Evolutionary conservation across 1,140 invertebrate species (phyloP), one percentile per base, ranked within the genome.

Genomic region (Drosophila quadrilineata): DNA sequence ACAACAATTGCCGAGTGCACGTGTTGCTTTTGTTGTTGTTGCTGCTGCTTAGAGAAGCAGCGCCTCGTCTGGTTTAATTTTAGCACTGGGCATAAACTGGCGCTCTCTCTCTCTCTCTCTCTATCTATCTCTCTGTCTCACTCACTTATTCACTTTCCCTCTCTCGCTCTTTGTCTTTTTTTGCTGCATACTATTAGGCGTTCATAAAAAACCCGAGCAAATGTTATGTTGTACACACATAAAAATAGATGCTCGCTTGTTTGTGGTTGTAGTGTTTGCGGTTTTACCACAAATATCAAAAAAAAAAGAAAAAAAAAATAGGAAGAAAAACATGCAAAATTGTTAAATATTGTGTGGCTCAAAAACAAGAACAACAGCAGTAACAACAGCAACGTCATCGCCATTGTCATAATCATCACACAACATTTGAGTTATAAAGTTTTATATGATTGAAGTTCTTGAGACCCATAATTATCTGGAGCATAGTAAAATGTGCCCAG

Each of bases 11-110:
- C 56, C 53, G 56, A 77, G 49, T 76, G 68, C 73, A 76, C 28
- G 41, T 16, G 41, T 26, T 43, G 33, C 33, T 35, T n/a, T 10
- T 22, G 40, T 24, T 45, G 41, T 28, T 45, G 24, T 16, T 22
- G 6, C 40, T 26, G 49, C 16, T 56, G 43, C 69, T 67, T 75
- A 71, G 59, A 63, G 67, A 67, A 75, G 59, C n/a, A n/a, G n/a
- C n/a, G 59, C 73, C 68, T 69, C 69, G 77, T 85, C 77, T 85
- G 77, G 77, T 79, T 84, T 84, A 84, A 84, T 84, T 84, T 84
- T 84, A 84, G 74, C 70, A 74, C 63, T 73, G 63, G 31, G 49
- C 36, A 41, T 65, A 38, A 52, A 53, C 35, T 29, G n/a, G 12
- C 21, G 4, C n/a, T 40, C 8, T 38, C 9, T 49, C 16, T 16